phyloP scores from a whole-genome alignment of 1,140 invertebrate genomes.

The Polypedilum vanderplanki region DNA sequence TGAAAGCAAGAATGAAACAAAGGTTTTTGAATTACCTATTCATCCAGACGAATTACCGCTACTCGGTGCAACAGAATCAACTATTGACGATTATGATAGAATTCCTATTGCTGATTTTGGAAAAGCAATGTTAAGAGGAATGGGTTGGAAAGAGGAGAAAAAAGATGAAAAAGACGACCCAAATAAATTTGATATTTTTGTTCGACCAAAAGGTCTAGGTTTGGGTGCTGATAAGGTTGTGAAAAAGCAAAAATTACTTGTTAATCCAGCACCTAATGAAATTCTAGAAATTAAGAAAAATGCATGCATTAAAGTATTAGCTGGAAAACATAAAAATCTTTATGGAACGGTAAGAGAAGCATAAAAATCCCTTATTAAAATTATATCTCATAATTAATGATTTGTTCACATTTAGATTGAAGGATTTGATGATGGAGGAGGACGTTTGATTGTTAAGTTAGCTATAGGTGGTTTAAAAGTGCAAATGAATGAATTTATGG shows the following conservation, averaged over 20 bases:
- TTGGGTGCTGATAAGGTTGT: slow-evolving; percentile 75
- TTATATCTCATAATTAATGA: background rate
- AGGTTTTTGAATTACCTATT: slow-evolving; percentile 48
- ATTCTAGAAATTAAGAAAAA: slow-evolving; percentile 58
- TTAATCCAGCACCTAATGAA: slow-evolving; percentile 49
- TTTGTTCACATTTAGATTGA: slow-evolving; percentile 51
- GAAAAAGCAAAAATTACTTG: slow-evolving; percentile 42
- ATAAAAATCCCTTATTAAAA: slow-evolving; percentile 30
- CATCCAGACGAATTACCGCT: slow-evolving; percentile 46
- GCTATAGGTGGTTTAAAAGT: slow-evolving; percentile 60
- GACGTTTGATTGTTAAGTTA: slow-evolving; percentile 71
- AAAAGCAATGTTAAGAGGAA: slow-evolving; percentile 84
- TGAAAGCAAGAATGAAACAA: slow-evolving; percentile 39
- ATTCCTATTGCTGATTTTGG: slow-evolving; percentile 85
- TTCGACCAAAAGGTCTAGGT: slow-evolving; percentile 81
- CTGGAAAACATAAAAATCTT: slow-evolving; percentile 63
- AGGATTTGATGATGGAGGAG: slow-evolving; percentile 78
- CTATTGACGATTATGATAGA: slow-evolving; percentile 81
- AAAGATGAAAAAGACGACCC: slow-evolving; percentile 58
- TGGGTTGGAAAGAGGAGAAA: slow-evolving; percentile 71
- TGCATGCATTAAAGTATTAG: slow-evolving; percentile 61
- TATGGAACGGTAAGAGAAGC: slow-evolving; percentile 63
- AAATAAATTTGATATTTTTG: slow-evolving; percentile 48
- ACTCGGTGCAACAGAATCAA: slow-evolving; percentile 57
- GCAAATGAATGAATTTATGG: slow-evolving; percentile 67